Evolutionary conservation across 2,797 vertebrate genomes (phyloP), one percentile per base, ranked within the genome.

Genomic region (Carcharodon carcharias): DNA sequence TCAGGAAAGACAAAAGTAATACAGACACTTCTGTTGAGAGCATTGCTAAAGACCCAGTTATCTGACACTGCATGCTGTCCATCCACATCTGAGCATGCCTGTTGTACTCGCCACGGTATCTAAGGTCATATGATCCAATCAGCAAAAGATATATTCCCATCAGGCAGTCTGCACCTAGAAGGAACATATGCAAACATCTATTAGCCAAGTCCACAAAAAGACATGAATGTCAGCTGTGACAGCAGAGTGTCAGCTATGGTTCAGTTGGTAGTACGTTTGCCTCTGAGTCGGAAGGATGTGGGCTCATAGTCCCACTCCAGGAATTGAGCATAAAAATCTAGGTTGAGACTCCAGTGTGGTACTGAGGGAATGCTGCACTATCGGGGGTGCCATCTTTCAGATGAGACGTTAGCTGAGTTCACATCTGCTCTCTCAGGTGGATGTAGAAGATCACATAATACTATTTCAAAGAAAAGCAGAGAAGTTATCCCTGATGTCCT

Each of bases 131-230:
- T 3, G 98, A 98, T 3, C 99, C 99, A 5, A 99, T 99, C 98
- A 99, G 98, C 97, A 99, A 99, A 97, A 99, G 98, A 97, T 99
- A 99, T 97, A 99, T 98, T 85, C 99, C 99, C 99, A 99, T 99
- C 96, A 99, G 97, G 96, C 99, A 99, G 93, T 99, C 99, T 58
- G 99, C 99, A 98, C 99, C 99, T 99, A 97, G 21, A 97, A 87
- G 35, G 95, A 14, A 96, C 96, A 92, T 88, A 63, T 18, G 35
- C 28, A 91, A 91, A 92, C 40, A 85, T 50, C 6, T 26, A 85
- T 85, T 85, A 61, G 88, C 35, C 56, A 58, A 58, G 88, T 28
- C 56, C 6, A 61, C 56, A 91, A 91, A 61, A 58, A 91, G 11
- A 91, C 28, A 91, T 40, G 3, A 80, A 80, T 80, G n/a, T 80